Evolutionary conservation across 2,113 vertebrate genomes (phyloP).

Genomic region (Hydropotes inermis): DNA sequence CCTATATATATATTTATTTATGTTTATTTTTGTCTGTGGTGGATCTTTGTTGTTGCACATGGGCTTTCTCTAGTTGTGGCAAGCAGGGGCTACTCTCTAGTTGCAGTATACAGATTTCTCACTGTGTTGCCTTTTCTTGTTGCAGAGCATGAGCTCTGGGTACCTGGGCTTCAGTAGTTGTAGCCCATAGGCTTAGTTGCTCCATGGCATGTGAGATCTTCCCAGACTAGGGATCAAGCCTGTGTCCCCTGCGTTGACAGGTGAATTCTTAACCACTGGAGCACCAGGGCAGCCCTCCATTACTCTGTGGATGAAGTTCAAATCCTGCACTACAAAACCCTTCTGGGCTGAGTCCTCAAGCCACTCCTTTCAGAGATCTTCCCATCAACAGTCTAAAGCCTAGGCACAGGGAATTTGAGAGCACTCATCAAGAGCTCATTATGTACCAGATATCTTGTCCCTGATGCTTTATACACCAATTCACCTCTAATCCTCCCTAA

Average conservation of each 20-base stretch:
- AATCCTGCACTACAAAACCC: not conserved
- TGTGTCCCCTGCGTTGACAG: not conserved
- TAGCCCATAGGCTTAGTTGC: not conserved
- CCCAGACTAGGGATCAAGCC: not conserved
- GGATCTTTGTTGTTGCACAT: not conserved
- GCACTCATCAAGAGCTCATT: not conserved
- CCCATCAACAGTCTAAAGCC: not conserved
- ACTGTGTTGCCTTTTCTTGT: not conserved
- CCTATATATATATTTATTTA: not conserved
- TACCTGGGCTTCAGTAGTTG: not conserved
- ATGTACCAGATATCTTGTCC: not conserved
- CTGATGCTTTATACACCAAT: not conserved
- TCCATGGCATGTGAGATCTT: not conserved
- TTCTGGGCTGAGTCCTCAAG: no score
- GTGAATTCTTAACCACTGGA: not conserved
- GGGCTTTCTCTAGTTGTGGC: not conserved
- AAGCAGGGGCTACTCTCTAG: not conserved
- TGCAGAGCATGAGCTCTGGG: not conserved
- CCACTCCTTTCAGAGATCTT: accelerated
- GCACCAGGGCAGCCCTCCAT: not conserved
- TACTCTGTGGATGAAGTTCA: not conserved
- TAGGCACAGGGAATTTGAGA: not conserved
- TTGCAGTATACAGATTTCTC: not conserved
- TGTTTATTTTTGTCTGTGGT: not conserved
- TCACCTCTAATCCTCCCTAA: not conserved